These are phyloP conservation scores for Geococcyx californianus DNA, from an alignment of 2,113 vertebrate species.

Conservation along the genomic window DNA sequence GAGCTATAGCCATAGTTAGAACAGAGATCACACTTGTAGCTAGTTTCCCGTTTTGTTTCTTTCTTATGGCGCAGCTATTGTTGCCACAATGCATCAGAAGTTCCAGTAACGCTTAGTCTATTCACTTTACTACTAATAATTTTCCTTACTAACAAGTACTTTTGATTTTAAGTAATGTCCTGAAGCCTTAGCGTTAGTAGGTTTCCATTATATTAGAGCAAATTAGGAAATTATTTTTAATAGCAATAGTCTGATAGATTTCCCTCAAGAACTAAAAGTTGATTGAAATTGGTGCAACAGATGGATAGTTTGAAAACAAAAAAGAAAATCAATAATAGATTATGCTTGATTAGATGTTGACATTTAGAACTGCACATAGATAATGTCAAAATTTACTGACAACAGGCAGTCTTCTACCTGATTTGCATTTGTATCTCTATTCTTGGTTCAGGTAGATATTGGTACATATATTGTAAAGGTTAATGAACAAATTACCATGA, in stretches of 20 bases:
- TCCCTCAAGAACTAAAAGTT: slow-evolving; percentile 20
- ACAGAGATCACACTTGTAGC: neutral
- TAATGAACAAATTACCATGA: slow-evolving; percentile 22
- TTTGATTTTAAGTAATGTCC: slow-evolving; percentile 27
- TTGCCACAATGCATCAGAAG: neutral
- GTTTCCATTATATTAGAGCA: neutral
- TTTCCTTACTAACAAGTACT: neutral
- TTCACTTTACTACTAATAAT: neutral
- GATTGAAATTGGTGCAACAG: slow-evolving; percentile 18
- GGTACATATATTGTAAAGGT: neutral
- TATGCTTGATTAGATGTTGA: slow-evolving; percentile 71
- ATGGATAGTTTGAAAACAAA: slow-evolving; percentile 64
- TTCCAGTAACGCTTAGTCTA: neutral
- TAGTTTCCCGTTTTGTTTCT: neutral
- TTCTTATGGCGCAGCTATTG: neutral
- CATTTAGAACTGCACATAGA: slow-evolving; percentile 60
- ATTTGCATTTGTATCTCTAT: slow-evolving; percentile 26
- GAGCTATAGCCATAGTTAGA: neutral
- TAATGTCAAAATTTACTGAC: slow-evolving; percentile 66
- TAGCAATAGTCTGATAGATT: neutral
- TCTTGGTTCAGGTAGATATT: neutral
- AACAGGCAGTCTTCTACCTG: slow-evolving; percentile 32
- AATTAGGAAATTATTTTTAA: slow-evolving; percentile 43
- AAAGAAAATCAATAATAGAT: slow-evolving; percentile 65
- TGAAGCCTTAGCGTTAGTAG: neutral